phyloP scores from a whole-genome alignment of 2,113 vertebrate species.

The Cairina moschata region DNA sequence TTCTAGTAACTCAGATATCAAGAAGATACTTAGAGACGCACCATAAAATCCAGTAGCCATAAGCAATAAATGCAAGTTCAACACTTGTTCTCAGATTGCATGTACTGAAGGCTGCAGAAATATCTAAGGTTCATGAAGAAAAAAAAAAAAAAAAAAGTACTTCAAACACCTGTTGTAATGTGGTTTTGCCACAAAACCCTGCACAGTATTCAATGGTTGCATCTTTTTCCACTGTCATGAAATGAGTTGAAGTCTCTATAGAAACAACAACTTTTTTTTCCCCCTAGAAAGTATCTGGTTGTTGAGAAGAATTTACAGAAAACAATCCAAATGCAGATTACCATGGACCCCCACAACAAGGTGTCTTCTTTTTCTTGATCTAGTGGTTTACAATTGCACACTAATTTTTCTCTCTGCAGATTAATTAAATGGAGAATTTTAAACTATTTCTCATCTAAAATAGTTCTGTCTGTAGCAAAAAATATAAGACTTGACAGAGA shows the following conservation, averaged over 20 bases:
- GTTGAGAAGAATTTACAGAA: background rate
- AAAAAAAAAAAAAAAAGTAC: background rate
- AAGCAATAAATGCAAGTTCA: background rate
- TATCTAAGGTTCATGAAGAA: background rate
- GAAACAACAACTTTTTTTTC: background rate
- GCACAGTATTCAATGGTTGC: background rate
- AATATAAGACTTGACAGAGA: background rate
- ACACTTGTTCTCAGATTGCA: background rate
- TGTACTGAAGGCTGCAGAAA: background rate
- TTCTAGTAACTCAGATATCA: background rate
- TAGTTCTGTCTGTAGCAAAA: background rate
- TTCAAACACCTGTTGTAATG: background rate
- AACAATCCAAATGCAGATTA: background rate
- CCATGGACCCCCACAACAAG: background rate
- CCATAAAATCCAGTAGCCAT: background rate
- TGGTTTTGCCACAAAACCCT: background rate
- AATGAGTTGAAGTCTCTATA: background rate
- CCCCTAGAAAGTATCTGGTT: background rate
- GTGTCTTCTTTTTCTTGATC: background rate
- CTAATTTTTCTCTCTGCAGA: slow-evolving; percentile 9
- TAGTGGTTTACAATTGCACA: background rate
- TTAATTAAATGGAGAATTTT: slow-evolving; percentile 1
- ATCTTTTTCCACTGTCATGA: background rate
- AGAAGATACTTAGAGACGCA: background rate
- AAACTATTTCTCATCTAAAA: background rate